These are phyloP conservation scores for Neocrepidodera transversa DNA, from an alignment of 2,888 invertebrate species.

Conservation along the genomic window DNA sequence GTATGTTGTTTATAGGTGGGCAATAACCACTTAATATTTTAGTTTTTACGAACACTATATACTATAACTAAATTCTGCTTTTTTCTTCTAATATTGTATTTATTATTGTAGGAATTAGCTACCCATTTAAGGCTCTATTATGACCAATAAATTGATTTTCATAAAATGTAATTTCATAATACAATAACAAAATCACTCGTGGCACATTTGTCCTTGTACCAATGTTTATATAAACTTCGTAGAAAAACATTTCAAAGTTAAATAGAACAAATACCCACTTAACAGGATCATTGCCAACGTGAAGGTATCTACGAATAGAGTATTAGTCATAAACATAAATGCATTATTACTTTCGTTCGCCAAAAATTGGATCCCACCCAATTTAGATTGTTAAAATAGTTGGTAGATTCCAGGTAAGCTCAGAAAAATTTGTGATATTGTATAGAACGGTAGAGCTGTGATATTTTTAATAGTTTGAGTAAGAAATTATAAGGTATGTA, in stretches of 20 bases:
- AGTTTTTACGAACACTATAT: too few relatives aligned
- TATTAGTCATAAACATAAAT: slow-evolving; percentile 8
- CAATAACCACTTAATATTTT: too few relatives aligned
- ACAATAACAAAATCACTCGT: too few relatives aligned
- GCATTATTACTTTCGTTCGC: neutral
- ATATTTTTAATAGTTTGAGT: slow-evolving; percentile 19
- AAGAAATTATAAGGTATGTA: slow-evolving; percentile 17
- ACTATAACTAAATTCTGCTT: too few relatives aligned
- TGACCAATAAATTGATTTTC: too few relatives aligned
- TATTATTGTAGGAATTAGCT: too few relatives aligned
- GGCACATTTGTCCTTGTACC: neutral
- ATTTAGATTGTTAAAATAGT: slow-evolving; percentile 12
- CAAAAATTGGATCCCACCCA: slow-evolving; percentile 23
- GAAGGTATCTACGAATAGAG: slow-evolving; percentile 7
- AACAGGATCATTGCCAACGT: neutral
- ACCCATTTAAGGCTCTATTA: too few relatives aligned
- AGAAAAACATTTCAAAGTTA: neutral
- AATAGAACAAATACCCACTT: neutral
- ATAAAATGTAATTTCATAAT: neutral
- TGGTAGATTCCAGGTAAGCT: slow-evolving; percentile 4
- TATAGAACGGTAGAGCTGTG: slow-evolving; percentile 9
- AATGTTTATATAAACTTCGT: neutral
- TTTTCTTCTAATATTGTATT: too few relatives aligned
- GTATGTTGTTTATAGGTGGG: too few relatives aligned
- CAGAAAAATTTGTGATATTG: slow-evolving; percentile 14